Evolutionary conservation across 2,888 invertebrate species (phyloP).

Genomic region (Geotrupes spiniger): DNA sequence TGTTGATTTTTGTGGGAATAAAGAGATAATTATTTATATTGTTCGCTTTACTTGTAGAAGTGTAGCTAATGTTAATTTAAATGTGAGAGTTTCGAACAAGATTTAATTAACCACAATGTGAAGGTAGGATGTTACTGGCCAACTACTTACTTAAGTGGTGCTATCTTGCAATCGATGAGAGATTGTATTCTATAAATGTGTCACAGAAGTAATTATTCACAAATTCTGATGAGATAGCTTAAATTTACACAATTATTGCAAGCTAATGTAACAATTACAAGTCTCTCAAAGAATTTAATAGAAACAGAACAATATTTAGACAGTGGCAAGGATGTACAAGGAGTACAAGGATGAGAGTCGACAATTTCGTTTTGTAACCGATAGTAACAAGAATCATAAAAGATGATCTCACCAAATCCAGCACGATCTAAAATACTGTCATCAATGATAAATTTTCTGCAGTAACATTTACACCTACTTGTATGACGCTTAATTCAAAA

Average conservation of each 20-base stretch:
- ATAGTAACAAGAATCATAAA: conserved; percentile 95
- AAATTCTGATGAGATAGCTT: conserved; percentile 69
- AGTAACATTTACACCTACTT: conserved; percentile 55
- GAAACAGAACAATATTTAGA: conserved; percentile 95
- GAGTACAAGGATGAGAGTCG: conserved; percentile 88
- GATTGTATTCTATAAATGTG: too few species aligned
- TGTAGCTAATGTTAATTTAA: too few species aligned
- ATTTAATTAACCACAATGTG: too few species aligned
- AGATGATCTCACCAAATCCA: conserved; percentile 89
- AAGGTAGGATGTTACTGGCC: too few species aligned
- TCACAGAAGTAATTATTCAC: conserved; percentile 66
- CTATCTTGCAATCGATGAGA: too few species aligned
- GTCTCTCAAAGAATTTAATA: conserved; percentile 94
- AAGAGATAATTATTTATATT: conserved; percentile 21
- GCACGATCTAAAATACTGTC: conserved; percentile 76
- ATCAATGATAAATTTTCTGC: conserved; percentile 17
- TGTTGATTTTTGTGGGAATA: conserved; percentile 31
- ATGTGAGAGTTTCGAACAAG: too few species aligned
- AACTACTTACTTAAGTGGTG: too few species aligned
- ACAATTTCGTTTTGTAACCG: conserved; percentile 98
- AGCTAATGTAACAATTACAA: too few species aligned
- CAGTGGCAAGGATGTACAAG: conserved; percentile 97
- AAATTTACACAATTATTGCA: too few species aligned
- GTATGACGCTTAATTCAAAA: conserved; percentile 87
- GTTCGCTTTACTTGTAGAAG: too few species aligned